A percentile compares a stretch with the other conserved stretches of the same genome.
These are phyloP conservation scores for Microcebus ravelobensis DNA, from an alignment of 2,113 vertebrate species.

Conservation along the genomic window DNA sequence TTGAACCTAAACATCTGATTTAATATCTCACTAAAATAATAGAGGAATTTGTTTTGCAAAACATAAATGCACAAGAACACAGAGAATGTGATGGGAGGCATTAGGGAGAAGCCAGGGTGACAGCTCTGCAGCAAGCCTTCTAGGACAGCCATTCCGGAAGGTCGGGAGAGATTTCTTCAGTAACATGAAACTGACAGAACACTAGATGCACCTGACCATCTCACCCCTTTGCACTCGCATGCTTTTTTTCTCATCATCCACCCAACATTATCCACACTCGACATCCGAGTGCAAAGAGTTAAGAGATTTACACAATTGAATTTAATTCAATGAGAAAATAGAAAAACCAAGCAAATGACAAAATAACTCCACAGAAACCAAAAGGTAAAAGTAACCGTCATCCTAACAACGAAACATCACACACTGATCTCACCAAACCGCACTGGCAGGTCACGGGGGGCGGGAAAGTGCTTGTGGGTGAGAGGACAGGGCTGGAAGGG, in stretches of 20 bases:
- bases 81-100: neutral
- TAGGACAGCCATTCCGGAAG: neutral
- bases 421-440: neutral
- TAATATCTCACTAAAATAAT: conserved; percentile 44
- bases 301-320: neutral
- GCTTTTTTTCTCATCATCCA: too few species aligned
- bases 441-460: neutral
- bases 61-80: neutral
- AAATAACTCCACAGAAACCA: neutral
- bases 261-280: too few species aligned
- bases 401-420: neutral
- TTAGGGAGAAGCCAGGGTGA: neutral
- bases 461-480: neutral
- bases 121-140: neutral
- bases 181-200: neutral
- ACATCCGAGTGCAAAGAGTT: neutral
- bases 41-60: conserved; percentile 36
- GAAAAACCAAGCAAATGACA: neutral
- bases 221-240: neutral
- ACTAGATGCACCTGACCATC: neutral
- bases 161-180: neutral
- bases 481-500: neutral
- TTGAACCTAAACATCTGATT: conserved; percentile 16
- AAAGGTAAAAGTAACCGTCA: neutral
- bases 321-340: conserved; percentile 20